Evolutionary conservation across 2,888 invertebrate species (phyloP), one percentile per base, ranked within the genome.

Genomic region (Andrena dorsata): DNA sequence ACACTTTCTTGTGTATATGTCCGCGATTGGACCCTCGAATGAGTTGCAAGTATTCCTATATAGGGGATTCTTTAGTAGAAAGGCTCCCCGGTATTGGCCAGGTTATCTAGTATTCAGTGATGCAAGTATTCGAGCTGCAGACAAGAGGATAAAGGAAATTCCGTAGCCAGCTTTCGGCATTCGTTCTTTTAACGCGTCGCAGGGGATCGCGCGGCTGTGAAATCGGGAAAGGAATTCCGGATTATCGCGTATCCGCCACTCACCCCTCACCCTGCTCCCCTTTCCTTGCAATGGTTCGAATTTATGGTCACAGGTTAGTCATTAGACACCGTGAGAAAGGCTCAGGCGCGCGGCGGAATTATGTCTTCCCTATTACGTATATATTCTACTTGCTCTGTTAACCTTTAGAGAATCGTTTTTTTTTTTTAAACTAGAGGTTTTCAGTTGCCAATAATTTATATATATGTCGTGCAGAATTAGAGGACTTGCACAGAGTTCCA

Each of bases 1-100:
- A 41, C 41, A 13, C 13, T 41, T 41, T 13, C 41, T 41, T 41
- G 41, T 8, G 10, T 41, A 41, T 13, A 41, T 13, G 41, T 3
- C 41, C 13, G 13, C 13, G 41, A 41, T 41, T 41, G 3, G 13
- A 13, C 41, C 13, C 41, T 4, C 41, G 41, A 41, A 13, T 13
- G 41, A 41, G 13, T 13, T 72, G 61, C 80, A 73, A 82, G 82
- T 75, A 87, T 82, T 84, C 79, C 77, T 81, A 82, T 81, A 77
- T 77, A 63, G 47, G 41, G 86, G 86, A 87, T 87, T 84, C 86
- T 83, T 78, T 61, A 64, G 73, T 77, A 75, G 78, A 85, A 80
- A 85, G 41, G 80, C 82, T 87, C 68, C 78, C 76, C 76, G 75
- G 8, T 56, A 26, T 84, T 86, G 86, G 82, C 76, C 80, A 49